Percentiles rank a stretch among this genome's conserved stretches.
These are phyloP conservation scores for Chaetogeoica ovagalla DNA, from an alignment of 2,888 invertebrate species.

Conservation along the genomic window DNA sequence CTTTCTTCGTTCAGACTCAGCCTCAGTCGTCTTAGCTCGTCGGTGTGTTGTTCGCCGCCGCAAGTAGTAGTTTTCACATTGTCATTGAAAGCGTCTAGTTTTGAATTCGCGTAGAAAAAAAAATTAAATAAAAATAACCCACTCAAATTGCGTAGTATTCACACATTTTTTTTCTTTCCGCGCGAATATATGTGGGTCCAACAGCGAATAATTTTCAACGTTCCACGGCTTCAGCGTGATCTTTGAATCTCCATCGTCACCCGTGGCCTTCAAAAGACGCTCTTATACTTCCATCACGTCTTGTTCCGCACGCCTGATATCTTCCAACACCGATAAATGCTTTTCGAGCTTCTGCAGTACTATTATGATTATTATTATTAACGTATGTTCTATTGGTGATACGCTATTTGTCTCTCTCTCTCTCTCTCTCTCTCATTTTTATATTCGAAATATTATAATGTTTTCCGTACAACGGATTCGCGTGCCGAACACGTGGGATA, in stretches of 20 bases:
- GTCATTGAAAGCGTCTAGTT: not conserved
- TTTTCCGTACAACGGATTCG: too few species aligned
- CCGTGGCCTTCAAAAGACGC: constrained; percentile 1
- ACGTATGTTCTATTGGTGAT: too few species aligned
- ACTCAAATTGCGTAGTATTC: not conserved
- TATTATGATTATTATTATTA: too few species aligned
- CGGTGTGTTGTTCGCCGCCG: constrained; percentile 1
- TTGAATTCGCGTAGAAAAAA: not conserved
- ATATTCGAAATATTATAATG: too few species aligned
- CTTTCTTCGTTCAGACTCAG: constrained; percentile 18
- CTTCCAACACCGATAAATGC: constrained; percentile 24
- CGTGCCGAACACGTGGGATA: too few species aligned
- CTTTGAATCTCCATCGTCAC: not conserved
- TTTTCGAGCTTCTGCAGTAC: constrained; percentile 12
- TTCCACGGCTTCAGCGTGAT: constrained; percentile 2
- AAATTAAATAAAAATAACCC: too few species aligned
- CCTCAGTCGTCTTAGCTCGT: constrained; percentile 22
- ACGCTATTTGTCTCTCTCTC: too few species aligned
- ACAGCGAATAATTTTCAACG: constrained; percentile 13
- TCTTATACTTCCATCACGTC: constrained; percentile 44
- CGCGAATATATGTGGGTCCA: not conserved
- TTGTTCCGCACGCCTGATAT: constrained; percentile 39
- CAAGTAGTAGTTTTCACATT: not conserved
- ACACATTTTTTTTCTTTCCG: not conserved
- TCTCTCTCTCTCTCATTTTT: too few species aligned